phyloP scores from a whole-genome alignment of 2,888 invertebrate species.

The Lissocephala sabroskyi region DNA sequence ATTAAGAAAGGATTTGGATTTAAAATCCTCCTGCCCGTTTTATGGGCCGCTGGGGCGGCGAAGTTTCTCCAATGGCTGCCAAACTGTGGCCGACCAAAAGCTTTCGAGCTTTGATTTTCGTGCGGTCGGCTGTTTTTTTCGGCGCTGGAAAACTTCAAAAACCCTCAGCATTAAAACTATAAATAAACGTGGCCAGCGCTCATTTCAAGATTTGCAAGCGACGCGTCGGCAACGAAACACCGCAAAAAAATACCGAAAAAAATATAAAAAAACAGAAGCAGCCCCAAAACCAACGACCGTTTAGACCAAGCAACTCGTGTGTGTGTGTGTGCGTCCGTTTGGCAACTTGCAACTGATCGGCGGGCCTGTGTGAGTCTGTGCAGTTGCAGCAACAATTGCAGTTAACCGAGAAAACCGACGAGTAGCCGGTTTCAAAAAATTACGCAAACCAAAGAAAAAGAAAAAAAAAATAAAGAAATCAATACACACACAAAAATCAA shows the following conservation, averaged over 20 bases:
- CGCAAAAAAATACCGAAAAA: too few relatives aligned
- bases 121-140: conserved; percentile 6
- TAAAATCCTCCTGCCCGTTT: too few relatives aligned
- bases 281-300: not conserved
- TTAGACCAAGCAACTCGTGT: conserved; percentile 18
- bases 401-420: conserved; percentile 55
- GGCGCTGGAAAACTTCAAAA: conserved; percentile 39
- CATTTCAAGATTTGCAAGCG: conserved; percentile 70
- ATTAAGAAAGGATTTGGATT: too few relatives aligned
- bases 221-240: conserved; percentile 42
- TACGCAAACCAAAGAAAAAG: conserved; percentile 43
- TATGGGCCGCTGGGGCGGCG: too few relatives aligned
- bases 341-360: conserved; percentile 13
- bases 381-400: conserved; percentile 61
- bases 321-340: conserved; percentile 21
- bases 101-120: conserved; percentile 19
- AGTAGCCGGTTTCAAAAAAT: conserved; percentile 59
- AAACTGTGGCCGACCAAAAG: conserved; percentile 14
- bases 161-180: conserved; percentile 58
- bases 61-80: too few relatives aligned
- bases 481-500: conserved; percentile 22
- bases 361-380: conserved; percentile 14
- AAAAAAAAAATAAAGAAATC: conserved; percentile 9
- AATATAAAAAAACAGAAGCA: conserved; percentile 8
- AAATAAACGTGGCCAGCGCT: conserved; percentile 69